A percentile compares a stretch with the other conserved stretches of the same genome.
Evolutionary conservation across 2,113 vertebrate species (phyloP).

Genomic region (Trachemys scripta): DNA sequence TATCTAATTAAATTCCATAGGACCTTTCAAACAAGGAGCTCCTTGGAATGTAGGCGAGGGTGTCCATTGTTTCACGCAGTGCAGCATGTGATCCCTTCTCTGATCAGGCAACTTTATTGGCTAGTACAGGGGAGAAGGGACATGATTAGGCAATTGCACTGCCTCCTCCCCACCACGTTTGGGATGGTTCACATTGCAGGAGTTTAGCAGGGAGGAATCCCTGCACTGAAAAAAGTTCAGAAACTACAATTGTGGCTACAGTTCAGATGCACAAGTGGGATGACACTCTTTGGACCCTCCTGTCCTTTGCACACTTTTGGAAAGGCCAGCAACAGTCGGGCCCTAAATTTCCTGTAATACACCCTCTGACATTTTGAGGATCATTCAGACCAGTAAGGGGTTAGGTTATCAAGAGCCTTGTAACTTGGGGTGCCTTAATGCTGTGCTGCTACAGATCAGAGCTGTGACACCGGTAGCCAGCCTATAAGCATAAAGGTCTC

Average conservation of each 20-base stretch:
- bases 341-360: background rate
- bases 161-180: accelerated
- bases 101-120: accelerated
- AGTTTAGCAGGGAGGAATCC: background rate
- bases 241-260: accelerated
- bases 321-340: background rate
- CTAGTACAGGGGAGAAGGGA: background rate
- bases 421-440: no score
- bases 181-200: background rate
- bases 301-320: background rate
- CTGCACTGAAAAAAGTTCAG: background rate
- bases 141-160: accelerated
- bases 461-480: no score
- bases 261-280: accelerated
- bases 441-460: no score
- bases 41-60: accelerated
- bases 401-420: no score
- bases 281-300: background rate
- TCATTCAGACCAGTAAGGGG: no score
- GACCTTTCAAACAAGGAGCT: no score
- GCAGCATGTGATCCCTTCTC: accelerated
- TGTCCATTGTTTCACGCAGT: accelerated
- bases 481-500: no score
- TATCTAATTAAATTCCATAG: no score
- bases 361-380: background rate